Conservation (phyloP, 2,113 vertebrate species). For the Chascanopsetta lugubris region DNA sequence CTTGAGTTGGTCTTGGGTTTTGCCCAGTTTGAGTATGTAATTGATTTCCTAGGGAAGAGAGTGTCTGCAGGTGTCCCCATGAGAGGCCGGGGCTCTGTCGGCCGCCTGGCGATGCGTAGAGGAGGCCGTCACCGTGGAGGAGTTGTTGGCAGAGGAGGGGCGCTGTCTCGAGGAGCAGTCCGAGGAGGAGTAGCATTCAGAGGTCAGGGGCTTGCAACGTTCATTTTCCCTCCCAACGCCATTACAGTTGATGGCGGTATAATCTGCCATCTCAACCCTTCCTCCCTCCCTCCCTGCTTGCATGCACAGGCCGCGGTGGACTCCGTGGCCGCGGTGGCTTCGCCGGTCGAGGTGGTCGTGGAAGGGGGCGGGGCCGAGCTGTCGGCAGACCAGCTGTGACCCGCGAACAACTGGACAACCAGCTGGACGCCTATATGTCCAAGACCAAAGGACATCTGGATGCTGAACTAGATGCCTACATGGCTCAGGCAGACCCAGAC, state of each 20-base stretch:
- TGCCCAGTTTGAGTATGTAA: not conserved
- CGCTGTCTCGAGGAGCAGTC: conserved; percentile 84
- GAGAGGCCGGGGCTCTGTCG: conserved; percentile 86
- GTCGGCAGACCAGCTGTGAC: conserved; percentile 82
- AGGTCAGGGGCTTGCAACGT: conserved; percentile 22
- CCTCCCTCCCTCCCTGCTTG: no score
- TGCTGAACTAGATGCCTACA: conserved; percentile 96
- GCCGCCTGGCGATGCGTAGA: conserved; percentile 88
- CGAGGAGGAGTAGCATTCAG: conserved; percentile 74
- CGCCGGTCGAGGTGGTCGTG: conserved; percentile 79
- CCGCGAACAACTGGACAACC: conserved; percentile 97
- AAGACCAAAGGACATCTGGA: conserved; percentile 98
- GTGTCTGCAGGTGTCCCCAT: conserved; percentile 78
- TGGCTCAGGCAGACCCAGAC: conserved; percentile 95
- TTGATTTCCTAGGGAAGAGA: conserved; percentile 55
- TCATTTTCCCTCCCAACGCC: no score
- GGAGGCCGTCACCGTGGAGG: conserved; percentile 83
- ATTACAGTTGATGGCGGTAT: no score
- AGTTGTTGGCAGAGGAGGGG: conserved; percentile 83
- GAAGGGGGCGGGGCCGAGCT: conserved; percentile 88
- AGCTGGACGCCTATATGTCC: conserved; percentile 97
- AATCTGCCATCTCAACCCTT: not conserved
- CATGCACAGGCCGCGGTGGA: conserved; percentile 85
- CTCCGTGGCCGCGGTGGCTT: conserved; percentile 90
- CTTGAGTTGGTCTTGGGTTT: not conserved